Conservation (phyloP, 2,797 vertebrate species). For the Mycteria americana region DNA sequence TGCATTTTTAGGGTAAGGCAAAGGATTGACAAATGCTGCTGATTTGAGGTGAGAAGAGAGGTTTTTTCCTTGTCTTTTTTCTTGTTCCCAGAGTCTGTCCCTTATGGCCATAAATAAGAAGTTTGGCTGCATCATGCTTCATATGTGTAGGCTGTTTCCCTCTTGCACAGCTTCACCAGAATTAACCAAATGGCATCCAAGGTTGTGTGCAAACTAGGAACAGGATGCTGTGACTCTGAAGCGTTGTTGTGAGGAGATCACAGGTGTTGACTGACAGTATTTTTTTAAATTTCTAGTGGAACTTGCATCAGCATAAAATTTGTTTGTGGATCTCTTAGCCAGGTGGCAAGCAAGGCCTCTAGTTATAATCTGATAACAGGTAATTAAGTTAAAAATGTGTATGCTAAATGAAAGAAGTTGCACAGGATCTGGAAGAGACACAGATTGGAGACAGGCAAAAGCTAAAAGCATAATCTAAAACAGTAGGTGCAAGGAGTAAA, state of each 20-base stretch:
- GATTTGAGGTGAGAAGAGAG: background rate
- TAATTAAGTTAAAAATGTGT: background rate
- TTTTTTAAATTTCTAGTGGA: background rate
- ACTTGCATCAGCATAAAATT: background rate
- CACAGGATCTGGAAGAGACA: background rate
- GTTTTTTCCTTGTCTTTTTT: background rate
- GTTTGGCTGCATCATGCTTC: background rate
- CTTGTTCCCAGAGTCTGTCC: background rate
- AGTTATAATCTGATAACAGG: background rate
- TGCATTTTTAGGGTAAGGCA: background rate
- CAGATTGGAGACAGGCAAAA: background rate
- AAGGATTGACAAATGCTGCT: background rate
- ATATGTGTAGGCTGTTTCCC: background rate
- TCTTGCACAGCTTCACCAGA: background rate
- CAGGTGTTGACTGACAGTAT: background rate
- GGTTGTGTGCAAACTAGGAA: background rate
- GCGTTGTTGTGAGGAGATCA: background rate
- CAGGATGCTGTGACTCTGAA: background rate
- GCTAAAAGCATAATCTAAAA: background rate
- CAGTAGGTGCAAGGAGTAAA: constrained; percentile 14
- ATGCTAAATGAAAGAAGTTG: background rate
- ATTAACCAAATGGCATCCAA: background rate
- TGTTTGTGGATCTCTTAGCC: background rate
- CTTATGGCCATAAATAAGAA: background rate
- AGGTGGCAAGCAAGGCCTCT: background rate